Percentiles rank a stretch among this genome's conserved stretches.
These are phyloP conservation scores for Sigmodon hispidus DNA, from an alignment of 2,113 vertebrate species.

Conservation along the genomic window DNA sequence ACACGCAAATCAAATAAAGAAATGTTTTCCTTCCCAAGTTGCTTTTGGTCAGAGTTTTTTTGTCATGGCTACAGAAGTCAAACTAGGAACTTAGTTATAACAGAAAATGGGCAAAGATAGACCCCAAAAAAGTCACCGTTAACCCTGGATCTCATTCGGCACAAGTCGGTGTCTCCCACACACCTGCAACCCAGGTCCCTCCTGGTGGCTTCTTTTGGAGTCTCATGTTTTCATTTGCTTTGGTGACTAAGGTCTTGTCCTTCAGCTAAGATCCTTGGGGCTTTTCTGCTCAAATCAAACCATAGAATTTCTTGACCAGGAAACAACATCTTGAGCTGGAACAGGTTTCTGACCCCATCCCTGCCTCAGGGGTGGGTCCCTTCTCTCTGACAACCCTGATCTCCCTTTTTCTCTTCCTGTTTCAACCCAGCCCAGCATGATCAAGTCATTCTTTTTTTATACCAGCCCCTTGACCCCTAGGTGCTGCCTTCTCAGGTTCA, in stretches of 20 bases:
- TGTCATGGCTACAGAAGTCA: background rate
- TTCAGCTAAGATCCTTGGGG: background rate
- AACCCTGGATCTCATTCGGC: background rate
- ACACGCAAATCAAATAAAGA: background rate
- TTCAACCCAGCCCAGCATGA: slow-evolving; percentile 31
- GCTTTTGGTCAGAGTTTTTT: background rate
- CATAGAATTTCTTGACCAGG: background rate
- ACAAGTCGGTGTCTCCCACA: background rate
- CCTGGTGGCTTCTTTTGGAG: background rate
- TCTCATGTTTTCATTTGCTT: background rate
- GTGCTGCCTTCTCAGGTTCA: slow-evolving; percentile 25
- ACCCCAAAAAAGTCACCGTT: background rate
- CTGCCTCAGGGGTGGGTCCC: slow-evolving; percentile 44
- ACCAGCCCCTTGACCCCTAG: slow-evolving; percentile 34
- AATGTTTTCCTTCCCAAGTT: background rate
- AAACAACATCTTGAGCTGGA: slow-evolving; percentile 12
- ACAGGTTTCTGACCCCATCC: slow-evolving; percentile 42
- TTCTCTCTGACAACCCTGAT: slow-evolving; percentile 45
- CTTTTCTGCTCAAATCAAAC: background rate
- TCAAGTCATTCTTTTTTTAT: slow-evolving; percentile 31
- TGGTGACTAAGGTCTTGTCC: background rate
- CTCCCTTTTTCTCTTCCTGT: slow-evolving; percentile 42
- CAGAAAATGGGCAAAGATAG: background rate
- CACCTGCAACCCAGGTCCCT: background rate
- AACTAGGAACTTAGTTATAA: background rate